These are phyloP conservation scores for Andinoacara biseriatus DNA, from an alignment of 2,113 vertebrate genomes.

Conservation along the genomic window DNA sequence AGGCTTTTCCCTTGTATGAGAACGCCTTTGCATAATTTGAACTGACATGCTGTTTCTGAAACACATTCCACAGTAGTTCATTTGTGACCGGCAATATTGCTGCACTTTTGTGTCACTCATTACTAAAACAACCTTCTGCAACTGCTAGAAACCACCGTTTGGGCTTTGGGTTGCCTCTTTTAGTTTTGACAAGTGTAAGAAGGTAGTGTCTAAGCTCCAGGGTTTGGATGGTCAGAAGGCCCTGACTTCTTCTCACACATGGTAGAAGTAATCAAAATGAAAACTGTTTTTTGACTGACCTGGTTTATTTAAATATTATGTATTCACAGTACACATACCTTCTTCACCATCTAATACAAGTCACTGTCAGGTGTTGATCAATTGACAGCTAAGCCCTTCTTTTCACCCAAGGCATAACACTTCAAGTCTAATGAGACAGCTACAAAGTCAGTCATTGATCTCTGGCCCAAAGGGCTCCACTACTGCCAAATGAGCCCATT, in stretches of 20 bases:
- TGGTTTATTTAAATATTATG: neutral
- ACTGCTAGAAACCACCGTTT: neutral
- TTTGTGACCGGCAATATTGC: neutral
- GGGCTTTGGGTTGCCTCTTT: neutral
- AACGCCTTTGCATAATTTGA: conserved; percentile 1
- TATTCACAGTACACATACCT: neutral
- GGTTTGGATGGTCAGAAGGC: conserved; percentile 9
- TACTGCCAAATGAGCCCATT: conserved; percentile 48
- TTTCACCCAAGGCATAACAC: conserved; percentile 60
- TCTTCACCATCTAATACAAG: conserved; percentile 36
- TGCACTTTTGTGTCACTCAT: neutral
- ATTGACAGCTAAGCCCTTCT: conserved; percentile 46
- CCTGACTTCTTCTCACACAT: neutral
- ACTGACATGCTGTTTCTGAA: neutral
- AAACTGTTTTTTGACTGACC: conserved; percentile 19
- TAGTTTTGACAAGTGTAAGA: conserved; percentile 13
- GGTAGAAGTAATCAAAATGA: neutral
- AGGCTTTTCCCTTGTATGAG: neutral
- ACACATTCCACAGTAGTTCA: neutral
- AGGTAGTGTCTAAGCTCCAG: neutral
- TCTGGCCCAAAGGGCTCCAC: conserved; percentile 55
- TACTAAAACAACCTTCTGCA: neutral
- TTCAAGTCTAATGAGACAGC: conserved; percentile 68
- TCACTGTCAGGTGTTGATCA: conserved; percentile 53
- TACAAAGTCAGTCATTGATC: conserved; percentile 68